A percentile compares a stretch with the other conserved stretches of the same genome.
phyloP scores from a whole-genome alignment of 2,888 invertebrate species.

The Agonopterix alstromeriana region DNA sequence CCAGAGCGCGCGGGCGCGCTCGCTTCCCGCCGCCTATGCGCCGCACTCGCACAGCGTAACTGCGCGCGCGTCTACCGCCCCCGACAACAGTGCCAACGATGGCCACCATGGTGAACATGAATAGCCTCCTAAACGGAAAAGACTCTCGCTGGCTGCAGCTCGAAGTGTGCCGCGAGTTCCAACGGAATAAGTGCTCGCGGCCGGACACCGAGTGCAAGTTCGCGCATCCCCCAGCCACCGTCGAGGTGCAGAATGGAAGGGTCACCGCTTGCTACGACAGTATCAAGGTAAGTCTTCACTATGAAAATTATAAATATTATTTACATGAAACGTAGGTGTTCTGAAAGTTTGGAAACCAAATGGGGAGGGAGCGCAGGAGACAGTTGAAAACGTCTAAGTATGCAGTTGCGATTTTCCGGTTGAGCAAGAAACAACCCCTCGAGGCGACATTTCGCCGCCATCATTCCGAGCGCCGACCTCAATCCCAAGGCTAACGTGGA shows the following conservation, averaged over 20 bases:
- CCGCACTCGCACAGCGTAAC: conserved; percentile 69
- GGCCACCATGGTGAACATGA: conserved; percentile 96
- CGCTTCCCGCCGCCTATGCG: conserved; percentile 66
- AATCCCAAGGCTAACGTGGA: conserved; percentile 62
- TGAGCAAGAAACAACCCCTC: conserved; percentile 45
- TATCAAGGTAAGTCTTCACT: conserved; percentile 91
- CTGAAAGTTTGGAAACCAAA: neutral
- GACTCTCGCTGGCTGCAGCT: conserved; percentile 99
- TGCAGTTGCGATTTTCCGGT: conserved; percentile 38
- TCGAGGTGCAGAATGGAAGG: conserved; percentile 99
- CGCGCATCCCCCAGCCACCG: conserved; percentile 99
- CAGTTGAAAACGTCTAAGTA: conserved; percentile 21
- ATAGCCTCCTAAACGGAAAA: conserved; percentile 97
- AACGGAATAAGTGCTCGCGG: conserved; percentile 99
- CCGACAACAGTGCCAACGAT: conserved; percentile 53
- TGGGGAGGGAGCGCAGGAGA: conserved; percentile 5
- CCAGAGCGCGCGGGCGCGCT: conserved; percentile 66
- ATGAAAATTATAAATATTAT: conserved; percentile 9
- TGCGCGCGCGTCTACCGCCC: conserved; percentile 45
- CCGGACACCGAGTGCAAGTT: conserved; percentile 99
- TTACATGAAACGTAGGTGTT: neutral
- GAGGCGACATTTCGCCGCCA: conserved; percentile 61
- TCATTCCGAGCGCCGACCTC: conserved; percentile 64
- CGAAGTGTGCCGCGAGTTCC: conserved; percentile 99
- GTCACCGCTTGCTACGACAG: conserved; percentile 99